These are phyloP conservation scores for Sapayoa aenigma DNA, from an alignment of 2,113 vertebrate species.

Conservation along the genomic window DNA sequence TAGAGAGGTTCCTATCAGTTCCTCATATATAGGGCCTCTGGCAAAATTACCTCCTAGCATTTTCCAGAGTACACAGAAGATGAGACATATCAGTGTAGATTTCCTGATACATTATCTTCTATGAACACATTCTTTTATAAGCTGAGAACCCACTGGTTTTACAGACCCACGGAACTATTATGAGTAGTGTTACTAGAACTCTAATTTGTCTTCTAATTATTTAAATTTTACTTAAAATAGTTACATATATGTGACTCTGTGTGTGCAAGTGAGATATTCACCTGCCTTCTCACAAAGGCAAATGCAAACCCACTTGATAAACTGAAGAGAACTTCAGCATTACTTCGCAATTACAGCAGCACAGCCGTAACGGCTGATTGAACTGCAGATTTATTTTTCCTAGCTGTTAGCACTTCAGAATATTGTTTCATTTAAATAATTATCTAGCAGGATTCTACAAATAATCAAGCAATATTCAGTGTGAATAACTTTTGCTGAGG, in stretches of 20 bases:
- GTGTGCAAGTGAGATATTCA: not conserved
- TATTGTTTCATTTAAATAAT: not conserved
- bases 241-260: no score
- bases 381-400: not conserved
- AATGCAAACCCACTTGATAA: not conserved
- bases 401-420: not conserved
- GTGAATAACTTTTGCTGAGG: not conserved
- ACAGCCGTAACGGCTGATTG: not conserved
- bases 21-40: not conserved
- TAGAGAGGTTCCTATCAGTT: not conserved
- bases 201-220: not conserved
- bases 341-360: not conserved
- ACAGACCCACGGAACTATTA: not conserved
- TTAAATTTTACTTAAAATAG: not conserved
- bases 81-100: not conserved
- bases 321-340: not conserved
- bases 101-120: not conserved
- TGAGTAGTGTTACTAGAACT: not conserved
- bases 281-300: not conserved
- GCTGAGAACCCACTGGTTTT: not conserved
- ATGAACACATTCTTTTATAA: not conserved
- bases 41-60: not conserved
- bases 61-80: not conserved
- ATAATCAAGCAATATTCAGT: not conserved
- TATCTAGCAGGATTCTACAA: not conserved